A percentile compares a stretch with the other conserved stretches of the same genome.
Evolutionary conservation across 1,140 invertebrate species (phyloP).

Genomic region (Tetraneura akinire): DNA sequence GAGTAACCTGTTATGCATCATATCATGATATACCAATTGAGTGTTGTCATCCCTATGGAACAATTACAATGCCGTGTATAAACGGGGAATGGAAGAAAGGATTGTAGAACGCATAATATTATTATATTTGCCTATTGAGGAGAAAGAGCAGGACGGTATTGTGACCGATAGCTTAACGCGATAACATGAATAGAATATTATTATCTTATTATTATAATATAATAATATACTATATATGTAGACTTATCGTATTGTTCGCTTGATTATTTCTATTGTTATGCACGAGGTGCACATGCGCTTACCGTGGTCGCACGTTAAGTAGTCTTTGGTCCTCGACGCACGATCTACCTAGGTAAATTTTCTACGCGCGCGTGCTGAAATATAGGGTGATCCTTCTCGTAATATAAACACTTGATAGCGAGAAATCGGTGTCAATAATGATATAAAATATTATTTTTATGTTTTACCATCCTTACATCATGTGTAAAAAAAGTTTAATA

Average conservation of each 20-base stretch:
- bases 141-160: neutral
- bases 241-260: neutral
- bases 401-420: too few relatives aligned
- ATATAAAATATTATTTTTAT: too few relatives aligned
- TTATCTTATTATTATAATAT: constrained; percentile 10
- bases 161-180: neutral
- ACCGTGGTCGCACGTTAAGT: neutral
- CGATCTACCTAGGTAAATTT: too few relatives aligned
- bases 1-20: too few relatives aligned
- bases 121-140: neutral
- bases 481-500: too few relatives aligned
- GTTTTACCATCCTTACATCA: too few relatives aligned
- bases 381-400: too few relatives aligned
- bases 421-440: too few relatives aligned
- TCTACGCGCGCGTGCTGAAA: too few relatives aligned
- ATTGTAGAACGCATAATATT: neutral
- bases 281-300: neutral
- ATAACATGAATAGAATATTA: neutral
- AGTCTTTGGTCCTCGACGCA: neutral
- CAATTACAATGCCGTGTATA: too few relatives aligned
- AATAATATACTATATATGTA: neutral
- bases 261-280: constrained; percentile 20
- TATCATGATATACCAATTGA: too few relatives aligned
- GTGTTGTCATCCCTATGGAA: too few relatives aligned
- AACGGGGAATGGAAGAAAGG: neutral